These are phyloP conservation scores for Drosophila melanocephala DNA, from an alignment of 2,888 invertebrate genomes.

Conservation along the genomic window DNA sequence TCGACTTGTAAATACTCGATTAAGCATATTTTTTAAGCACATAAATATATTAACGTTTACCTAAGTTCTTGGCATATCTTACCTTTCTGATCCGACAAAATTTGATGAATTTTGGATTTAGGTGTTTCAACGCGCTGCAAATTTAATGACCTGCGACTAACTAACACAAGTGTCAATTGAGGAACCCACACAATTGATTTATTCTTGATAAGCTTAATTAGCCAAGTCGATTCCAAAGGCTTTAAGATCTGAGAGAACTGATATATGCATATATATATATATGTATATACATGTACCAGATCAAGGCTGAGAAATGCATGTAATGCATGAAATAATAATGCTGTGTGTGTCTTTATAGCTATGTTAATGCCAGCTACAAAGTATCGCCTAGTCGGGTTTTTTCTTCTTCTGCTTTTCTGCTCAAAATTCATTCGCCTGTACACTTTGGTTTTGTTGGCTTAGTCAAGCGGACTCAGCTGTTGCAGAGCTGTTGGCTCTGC, in stretches of 20 bases:
- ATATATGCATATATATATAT: neutral
- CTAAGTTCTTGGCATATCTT: neutral
- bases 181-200: neutral
- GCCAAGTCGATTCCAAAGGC: neutral
- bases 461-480: conserved; percentile 69
- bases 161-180: neutral
- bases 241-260: neutral
- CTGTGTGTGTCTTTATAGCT: neutral
- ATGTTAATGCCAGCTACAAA: neutral
- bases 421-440: conserved; percentile 70
- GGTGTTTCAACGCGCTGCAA: neutral
- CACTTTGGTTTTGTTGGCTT: conserved; percentile 52
- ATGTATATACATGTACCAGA: neutral
- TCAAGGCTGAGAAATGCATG: neutral
- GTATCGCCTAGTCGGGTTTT: neutral
- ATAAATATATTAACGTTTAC: neutral
- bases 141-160: neutral
- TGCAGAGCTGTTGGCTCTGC: conserved; percentile 70
- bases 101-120: neutral
- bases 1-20: neutral
- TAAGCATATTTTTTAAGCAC: too few species aligned
- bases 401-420: conserved; percentile 33
- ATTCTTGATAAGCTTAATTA: neutral
- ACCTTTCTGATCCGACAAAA: neutral
- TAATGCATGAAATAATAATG: neutral